Base-by-base conservation (phyloP, 2,888 invertebrate genomes). In the Euzetes globulus region DNA sequence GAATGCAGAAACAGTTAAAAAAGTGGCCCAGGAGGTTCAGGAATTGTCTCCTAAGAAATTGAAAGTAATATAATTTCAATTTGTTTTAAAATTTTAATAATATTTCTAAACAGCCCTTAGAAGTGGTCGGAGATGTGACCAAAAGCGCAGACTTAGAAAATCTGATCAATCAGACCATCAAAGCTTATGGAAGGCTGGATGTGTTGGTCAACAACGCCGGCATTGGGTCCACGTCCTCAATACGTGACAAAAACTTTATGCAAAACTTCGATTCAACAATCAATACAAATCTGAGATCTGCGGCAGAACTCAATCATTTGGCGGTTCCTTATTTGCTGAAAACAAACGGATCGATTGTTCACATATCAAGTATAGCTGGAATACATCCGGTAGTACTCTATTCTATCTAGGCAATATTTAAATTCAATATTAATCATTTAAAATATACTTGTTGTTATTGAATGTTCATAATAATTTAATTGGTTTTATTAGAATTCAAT, bases 151-250 rank as follows among this genome's bases (percentile, higher is more conserved):
- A 75, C 37, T 45, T 70, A 1, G 29, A 75, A 33, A 73, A 65
- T 27, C 63, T 75, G 45, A 45, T 75, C 1, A 55, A 75, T 17
- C 7, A 52, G 17, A 65, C 65, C 25, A 47, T 74, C n/a, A 13
- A 25, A 1, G 15, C 3, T 13, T 75, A 55, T 37, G 72, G 72
- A 22, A 27, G 37, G 22, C 25, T 75, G n/a, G 75, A 75, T 75
- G 22, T 75, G 6, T 52, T 75, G 75, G 75, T 75, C 9, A 75
- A 75, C 19, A 75, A 75, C 50, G 75, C 75, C n/a, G 75, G 75
- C 6, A 60, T 63, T 22, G 25, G 17, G 1, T 17, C 13, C 17
- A 17, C 41, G 9, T 37, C 37, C 4, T n/a, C 58, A 1, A 15
- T 72, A 29, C 15, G 22, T 3, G 75, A 74, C 50, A 25, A 60